Percentiles rank a stretch among this genome's conserved stretches.
Evolutionary conservation across 2,888 invertebrate species (phyloP).

Genomic region (Hydraecia micacea): DNA sequence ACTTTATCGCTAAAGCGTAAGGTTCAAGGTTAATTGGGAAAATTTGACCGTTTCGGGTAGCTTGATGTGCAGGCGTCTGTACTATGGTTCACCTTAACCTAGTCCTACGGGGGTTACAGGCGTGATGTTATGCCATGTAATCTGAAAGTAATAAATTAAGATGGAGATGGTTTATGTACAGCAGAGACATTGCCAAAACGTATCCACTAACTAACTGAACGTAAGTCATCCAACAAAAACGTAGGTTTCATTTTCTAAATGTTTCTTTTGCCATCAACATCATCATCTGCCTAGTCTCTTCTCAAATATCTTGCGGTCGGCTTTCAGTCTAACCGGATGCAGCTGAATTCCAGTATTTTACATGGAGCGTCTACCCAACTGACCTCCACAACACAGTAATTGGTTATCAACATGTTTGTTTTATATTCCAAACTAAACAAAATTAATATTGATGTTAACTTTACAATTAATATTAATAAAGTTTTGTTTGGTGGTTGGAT

Average conservation of each 20-base stretch:
- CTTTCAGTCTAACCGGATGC: too few species aligned
- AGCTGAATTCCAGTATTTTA: not conserved
- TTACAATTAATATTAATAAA: conserved; percentile 13
- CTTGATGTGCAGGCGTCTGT: too few species aligned
- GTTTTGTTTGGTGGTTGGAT: conserved; percentile 39
- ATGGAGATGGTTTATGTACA: not conserved
- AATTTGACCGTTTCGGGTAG: too few species aligned
- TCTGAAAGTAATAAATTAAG: not conserved
- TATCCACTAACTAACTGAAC: not conserved
- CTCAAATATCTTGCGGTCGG: too few species aligned
- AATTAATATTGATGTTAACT: conserved; percentile 22
- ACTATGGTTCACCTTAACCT: too few species aligned
- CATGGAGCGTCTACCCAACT: not conserved
- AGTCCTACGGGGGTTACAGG: too few species aligned
- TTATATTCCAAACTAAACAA: conserved; percentile 5
- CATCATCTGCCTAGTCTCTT: too few species aligned
- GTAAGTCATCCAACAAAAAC: not conserved
- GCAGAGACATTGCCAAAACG: not conserved
- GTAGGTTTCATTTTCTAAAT: not conserved
- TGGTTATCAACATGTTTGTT: not conserved
- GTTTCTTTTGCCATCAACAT: not conserved
- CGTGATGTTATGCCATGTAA: too few species aligned
- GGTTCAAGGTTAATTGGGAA: too few species aligned
- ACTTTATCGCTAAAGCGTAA: too few species aligned
- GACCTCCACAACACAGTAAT: not conserved